Evolutionary conservation across 2,797 vertebrate genomes (phyloP).

Genomic region (Nyctibius grandis): DNA sequence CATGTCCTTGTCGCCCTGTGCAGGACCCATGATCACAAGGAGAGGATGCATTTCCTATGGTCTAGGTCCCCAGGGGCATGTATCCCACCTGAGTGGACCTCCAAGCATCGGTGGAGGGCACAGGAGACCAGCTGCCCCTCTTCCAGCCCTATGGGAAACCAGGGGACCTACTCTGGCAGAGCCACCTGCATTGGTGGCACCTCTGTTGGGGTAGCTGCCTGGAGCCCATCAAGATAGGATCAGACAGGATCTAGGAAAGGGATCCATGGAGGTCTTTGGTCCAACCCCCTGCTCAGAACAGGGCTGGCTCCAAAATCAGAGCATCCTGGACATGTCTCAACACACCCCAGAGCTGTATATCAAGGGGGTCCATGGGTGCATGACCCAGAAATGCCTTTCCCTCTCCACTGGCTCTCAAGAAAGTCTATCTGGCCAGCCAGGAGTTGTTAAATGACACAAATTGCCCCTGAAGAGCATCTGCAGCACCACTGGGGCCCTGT

Average conservation of each 20-base stretch:
- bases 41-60: not conserved
- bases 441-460: not conserved
- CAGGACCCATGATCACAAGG: not conserved
- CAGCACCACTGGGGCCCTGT: fast-evolving
- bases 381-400: not conserved
- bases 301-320: not conserved
- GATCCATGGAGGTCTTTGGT: not conserved
- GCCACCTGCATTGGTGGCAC: not conserved
- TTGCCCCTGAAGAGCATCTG: not conserved
- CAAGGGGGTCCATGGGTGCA: not conserved
- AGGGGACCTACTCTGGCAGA: not conserved
- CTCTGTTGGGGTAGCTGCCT: not conserved
- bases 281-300: not conserved
- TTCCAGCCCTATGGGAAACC: not conserved
- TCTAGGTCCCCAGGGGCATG: fast-evolving
- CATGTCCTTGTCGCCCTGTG: not conserved
- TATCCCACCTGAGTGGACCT: not conserved
- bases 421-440: not conserved
- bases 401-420: not conserved
- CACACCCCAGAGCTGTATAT: not conserved
- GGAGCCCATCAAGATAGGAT: not conserved
- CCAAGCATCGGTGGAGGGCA: not conserved
- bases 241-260: not conserved
- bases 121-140: not conserved
- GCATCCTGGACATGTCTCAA: too few species aligned